phyloP scores from a whole-genome alignment of 2,113 vertebrate species.

The Phocoena phocoena region DNA sequence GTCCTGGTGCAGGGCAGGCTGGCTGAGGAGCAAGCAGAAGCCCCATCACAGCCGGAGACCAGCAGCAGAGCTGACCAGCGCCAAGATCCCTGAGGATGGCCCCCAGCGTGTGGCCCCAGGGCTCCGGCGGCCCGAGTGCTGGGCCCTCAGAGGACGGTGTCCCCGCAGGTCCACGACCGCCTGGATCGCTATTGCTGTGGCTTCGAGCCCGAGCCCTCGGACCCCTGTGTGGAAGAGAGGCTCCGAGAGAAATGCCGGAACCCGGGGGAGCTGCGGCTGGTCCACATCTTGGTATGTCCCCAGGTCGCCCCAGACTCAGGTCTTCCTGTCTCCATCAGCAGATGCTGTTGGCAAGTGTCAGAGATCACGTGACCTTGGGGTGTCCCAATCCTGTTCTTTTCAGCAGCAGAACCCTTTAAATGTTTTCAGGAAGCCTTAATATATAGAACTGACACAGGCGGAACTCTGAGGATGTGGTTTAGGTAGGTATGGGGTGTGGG shows the following conservation, averaged over 20 bases:
- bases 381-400: background rate
- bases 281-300: slow-evolving; percentile 93
- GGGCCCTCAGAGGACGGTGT: background rate
- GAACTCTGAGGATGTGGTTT: no score
- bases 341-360: background rate
- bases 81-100: background rate
- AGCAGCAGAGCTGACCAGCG: background rate
- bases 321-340: background rate
- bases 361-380: background rate
- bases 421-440: background rate
- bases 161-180: slow-evolving; percentile 91
- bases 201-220: slow-evolving; percentile 89
- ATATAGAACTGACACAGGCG: background rate
- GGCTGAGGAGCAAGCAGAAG: background rate
- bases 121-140: background rate
- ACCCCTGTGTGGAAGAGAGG: slow-evolving; percentile 92
- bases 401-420: background rate
- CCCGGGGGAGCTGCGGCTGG: slow-evolving; percentile 87
- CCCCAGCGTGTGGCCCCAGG: accelerated
- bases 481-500: background rate
- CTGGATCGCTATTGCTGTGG: slow-evolving; percentile 96
- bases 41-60: background rate
- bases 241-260: slow-evolving; percentile 90
- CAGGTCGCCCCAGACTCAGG: background rate
- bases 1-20: background rate